A percentile compares a stretch with the other conserved stretches of the same genome.
phyloP scores from a whole-genome alignment of 92 coral and sea anemone species.

The Meandrina meandrites region DNA sequence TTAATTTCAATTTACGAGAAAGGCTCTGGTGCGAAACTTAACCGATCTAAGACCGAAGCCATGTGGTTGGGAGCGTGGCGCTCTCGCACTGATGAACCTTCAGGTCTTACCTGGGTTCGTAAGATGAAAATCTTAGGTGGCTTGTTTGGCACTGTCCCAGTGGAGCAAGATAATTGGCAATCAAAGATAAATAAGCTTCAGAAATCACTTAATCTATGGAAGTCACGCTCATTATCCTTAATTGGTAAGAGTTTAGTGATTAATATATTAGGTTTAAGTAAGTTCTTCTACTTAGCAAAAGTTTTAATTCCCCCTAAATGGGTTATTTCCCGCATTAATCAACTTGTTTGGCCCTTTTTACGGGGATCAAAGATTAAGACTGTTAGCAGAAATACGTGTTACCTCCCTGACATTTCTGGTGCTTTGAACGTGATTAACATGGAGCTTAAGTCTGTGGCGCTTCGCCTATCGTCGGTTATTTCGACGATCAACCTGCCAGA shows the following conservation, averaged over 20 bases:
- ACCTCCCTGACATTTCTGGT: not conserved
- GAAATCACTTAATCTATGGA: not conserved
- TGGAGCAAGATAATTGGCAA: not conserved
- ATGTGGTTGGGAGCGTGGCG: conserved; percentile 53
- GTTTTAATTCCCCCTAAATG: not conserved
- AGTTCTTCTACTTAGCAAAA: not conserved
- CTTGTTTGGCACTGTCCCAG: not conserved
- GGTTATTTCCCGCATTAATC: not conserved
- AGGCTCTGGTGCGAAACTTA: conserved; percentile 34
- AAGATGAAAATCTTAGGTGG: conserved; percentile 28
- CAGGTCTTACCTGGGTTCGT: conserved; percentile 11
- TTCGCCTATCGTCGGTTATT: not conserved
- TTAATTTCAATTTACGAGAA: not conserved
- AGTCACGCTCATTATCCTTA: not conserved
- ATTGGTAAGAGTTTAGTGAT: not conserved
- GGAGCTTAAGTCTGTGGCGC: not conserved
- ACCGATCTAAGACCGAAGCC: conserved; percentile 30
- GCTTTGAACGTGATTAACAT: not conserved
- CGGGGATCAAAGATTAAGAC: conserved; percentile 2
- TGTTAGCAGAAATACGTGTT: not conserved
- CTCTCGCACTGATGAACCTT: not conserved
- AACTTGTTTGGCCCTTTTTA: not conserved
- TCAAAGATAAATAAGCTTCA: not conserved
- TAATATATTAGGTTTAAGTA: not conserved
- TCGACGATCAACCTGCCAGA: not conserved